Evolutionary conservation across 2,797 vertebrate genomes (phyloP), one percentile per base, ranked within the genome.

Genomic region (Chrysocyon brachyurus): DNA sequence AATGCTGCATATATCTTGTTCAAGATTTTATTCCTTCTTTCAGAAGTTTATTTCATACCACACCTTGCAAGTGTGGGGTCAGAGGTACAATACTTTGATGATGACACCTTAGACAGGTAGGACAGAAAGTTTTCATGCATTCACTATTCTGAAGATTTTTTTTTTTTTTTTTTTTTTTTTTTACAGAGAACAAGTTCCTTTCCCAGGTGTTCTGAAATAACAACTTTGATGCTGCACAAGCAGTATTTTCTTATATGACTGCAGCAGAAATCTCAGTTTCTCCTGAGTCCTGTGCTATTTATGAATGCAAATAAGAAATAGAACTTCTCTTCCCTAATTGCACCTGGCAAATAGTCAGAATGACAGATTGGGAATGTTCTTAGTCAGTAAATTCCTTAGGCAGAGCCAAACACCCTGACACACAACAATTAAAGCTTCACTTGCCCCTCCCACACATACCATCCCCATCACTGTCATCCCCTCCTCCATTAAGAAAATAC

Each of bases 301-400:
- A 68, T 68, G 82, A 92, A 79, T 57, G 70, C 61, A 88, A 85
- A 87, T 24, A 82, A 92, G 75, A 87, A 95, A 79, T 64, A 87
- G 56, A 61, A 52, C 59, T 70, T 96, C 21, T 59, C 11, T 79
- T 72, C 70, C 21, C 2, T 88, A 82, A 90, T 64, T 78, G 87
- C 70, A 86, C 78, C 73, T 82, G 93, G 93, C 56, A 86, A 79
- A 85, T 1, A 54, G 52, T 92, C 89, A 91, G 83, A 57, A 73
- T 49, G 77, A 85, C 91, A 95, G 88, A 85, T 40, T 19, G 66
- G 52, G 14, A 81, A 73, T 72, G 26, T 78, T 73, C 77, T 77
- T 70, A 63, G 86, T 89, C 59, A 75, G 91, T 88, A n/a, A 92
- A 90, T 77, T 88, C 54, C 49, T 77, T 82, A 56, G 92, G 40